These are phyloP conservation scores for Urocolius indicus DNA, from an alignment of 2,113 vertebrate genomes.

Conservation along the genomic window DNA sequence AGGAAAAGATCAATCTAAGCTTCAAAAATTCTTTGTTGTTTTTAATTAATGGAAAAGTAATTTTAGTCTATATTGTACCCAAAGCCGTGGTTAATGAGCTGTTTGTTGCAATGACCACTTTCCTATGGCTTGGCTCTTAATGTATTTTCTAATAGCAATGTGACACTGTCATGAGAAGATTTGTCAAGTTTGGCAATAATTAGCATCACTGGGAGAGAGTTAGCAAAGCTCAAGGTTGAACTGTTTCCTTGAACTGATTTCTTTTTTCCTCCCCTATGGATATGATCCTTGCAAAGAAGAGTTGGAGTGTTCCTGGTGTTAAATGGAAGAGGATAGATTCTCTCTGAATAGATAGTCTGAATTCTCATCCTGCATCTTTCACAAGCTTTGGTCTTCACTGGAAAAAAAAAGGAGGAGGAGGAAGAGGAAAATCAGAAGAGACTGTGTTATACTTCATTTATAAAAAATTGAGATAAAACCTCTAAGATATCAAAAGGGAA, in stretches of 20 bases:
- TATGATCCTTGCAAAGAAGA: neutral
- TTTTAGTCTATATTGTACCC: neutral
- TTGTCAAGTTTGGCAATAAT: neutral
- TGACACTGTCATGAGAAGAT: neutral
- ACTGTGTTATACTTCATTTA: neutral
- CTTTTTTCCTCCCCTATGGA: neutral
- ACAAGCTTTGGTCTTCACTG: neutral
- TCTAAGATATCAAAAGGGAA: neutral
- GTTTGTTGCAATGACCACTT: neutral
- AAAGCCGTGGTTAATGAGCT: neutral
- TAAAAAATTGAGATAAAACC: neutral
- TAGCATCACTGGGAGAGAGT: neutral
- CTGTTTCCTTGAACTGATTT: neutral
- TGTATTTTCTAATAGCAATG: neutral
- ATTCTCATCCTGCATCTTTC: constrained; percentile 1
- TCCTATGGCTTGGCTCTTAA: neutral
- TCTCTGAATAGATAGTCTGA: neutral
- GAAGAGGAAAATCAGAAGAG: neutral
- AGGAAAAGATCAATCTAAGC: neutral
- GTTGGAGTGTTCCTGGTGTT: neutral
- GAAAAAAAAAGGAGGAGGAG: neutral
- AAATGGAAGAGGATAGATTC: neutral
- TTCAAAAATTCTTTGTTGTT: neutral
- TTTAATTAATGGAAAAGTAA: neutral
- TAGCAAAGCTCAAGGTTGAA: neutral